Evolutionary conservation across 2,797 vertebrate species (phyloP).

Genomic region (Linurgus olivaceus): DNA sequence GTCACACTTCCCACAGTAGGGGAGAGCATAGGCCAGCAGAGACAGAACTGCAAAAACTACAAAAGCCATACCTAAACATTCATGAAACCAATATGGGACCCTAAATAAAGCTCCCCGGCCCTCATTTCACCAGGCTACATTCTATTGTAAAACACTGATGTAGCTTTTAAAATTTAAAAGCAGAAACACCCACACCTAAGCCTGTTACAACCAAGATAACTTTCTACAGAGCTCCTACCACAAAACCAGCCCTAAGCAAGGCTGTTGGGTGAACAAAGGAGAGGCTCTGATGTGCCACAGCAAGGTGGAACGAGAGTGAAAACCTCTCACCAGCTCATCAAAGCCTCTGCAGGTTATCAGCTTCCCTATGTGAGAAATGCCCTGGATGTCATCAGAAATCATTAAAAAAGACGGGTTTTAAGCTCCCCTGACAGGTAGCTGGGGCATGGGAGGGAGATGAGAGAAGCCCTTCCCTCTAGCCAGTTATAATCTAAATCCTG

Average conservation of each 20-base stretch:
- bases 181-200: not conserved
- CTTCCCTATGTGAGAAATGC: not conserved
- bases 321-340: not conserved
- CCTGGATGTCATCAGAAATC: not conserved
- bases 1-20: not conserved
- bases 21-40: not conserved
- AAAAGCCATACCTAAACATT: not conserved
- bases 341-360: not conserved
- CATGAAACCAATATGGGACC: not conserved
- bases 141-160: not conserved
- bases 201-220: not conserved
- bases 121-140: not conserved
- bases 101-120: not conserved
- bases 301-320: not conserved
- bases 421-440: not conserved
- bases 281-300: not conserved
- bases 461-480: not conserved
- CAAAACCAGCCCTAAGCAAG: not conserved
- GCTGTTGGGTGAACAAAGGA: not conserved
- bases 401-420: not conserved
- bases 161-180: not conserved
- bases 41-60: not conserved
- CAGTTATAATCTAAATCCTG: not conserved
- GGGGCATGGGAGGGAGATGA: fast-evolving
- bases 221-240: not conserved